Evolutionary conservation across 2,797 vertebrate species (phyloP).

Genomic region (Neosilurus hyrtlii): DNA sequence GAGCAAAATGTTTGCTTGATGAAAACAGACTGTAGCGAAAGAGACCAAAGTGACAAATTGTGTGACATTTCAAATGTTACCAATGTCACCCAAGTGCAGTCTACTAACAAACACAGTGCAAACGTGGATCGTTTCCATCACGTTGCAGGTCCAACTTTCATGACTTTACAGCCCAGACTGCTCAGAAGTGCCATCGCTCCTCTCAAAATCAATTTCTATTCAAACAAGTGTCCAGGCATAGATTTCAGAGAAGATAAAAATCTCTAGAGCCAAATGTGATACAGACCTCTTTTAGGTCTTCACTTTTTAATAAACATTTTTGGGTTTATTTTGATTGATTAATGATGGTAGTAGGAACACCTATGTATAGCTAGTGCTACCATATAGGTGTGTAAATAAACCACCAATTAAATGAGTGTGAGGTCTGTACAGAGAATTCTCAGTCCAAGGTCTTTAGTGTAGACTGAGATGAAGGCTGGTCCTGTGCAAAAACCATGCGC

Average conservation of each 20-base stretch:
- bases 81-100: not conserved
- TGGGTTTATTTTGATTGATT: not conserved
- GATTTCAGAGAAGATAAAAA: not conserved
- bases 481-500: no score
- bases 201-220: slow-evolving; percentile 12
- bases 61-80: slow-evolving; percentile 2
- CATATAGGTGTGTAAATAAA: no score
- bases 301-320: not conserved
- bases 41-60: slow-evolving; percentile 9
- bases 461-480: no score
- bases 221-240: slow-evolving; percentile 12
- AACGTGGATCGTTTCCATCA: slow-evolving; percentile 5
- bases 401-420: no score
- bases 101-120: slow-evolving; percentile 12
- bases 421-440: no score
- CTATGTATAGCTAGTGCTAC: no score
- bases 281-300: not conserved
- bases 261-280: not conserved
- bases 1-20: slow-evolving; percentile 11
- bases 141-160: not conserved
- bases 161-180: not conserved
- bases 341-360: not conserved
- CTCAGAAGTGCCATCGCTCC: not conserved
- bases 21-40: not conserved
- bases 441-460: no score